Percentiles rank a stretch among this genome's conserved stretches.
These are phyloP conservation scores for Eueremaeus valkanovi DNA, from an alignment of 2,888 invertebrate genomes.

Conservation along the genomic window DNA sequence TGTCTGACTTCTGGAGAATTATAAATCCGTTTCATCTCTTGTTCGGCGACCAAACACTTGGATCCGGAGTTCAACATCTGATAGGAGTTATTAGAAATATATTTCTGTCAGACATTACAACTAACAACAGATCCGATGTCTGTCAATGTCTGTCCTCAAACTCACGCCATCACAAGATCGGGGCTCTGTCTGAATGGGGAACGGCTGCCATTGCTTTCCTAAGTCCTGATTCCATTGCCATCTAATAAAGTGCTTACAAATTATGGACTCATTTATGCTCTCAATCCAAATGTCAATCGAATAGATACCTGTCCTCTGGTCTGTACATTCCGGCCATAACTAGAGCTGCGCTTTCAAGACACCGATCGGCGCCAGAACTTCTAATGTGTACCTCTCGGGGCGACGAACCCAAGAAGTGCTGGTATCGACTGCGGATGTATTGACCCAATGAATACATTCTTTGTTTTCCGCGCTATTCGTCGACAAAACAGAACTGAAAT, in stretches of 20 bases:
- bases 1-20: background rate
- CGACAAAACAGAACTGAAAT: no score
- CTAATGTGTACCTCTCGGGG: slow-evolving; percentile 42
- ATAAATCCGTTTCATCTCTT: slow-evolving; percentile 13
- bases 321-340: slow-evolving; percentile 44
- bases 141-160: no score
- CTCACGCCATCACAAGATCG: slow-evolving; percentile 34
- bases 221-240: slow-evolving; percentile 41
- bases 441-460: slow-evolving; percentile 43
- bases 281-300: background rate
- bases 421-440: slow-evolving; percentile 39
- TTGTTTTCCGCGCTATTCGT: slow-evolving; percentile 40
- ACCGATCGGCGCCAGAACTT: slow-evolving; percentile 43
- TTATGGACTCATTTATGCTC: no score
- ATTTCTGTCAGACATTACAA: background rate
- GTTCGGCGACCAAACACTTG: slow-evolving; percentile 18
- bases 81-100: background rate
- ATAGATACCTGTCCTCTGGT: slow-evolving; percentile 29
- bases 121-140: background rate
- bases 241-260: background rate
- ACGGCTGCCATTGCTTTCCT: slow-evolving; percentile 43
- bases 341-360: slow-evolving; percentile 42
- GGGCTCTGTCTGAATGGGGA: slow-evolving; percentile 42
- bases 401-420: slow-evolving; percentile 33
- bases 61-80: slow-evolving; percentile 38